These are phyloP conservation scores for Brachyptera putata DNA, from an alignment of 2,888 invertebrate genomes.

Conservation along the genomic window DNA sequence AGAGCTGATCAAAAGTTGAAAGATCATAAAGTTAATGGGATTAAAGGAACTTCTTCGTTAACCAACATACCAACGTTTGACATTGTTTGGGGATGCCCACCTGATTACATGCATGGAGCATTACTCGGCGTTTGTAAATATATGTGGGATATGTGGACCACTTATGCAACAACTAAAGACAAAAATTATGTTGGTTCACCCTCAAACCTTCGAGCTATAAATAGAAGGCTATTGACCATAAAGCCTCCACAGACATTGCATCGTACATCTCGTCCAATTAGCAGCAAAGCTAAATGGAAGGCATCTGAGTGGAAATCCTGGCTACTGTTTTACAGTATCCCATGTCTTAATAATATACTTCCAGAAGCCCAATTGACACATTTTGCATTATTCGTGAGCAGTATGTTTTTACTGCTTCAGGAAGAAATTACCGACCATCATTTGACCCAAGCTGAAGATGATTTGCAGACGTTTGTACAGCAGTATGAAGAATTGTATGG, in stretches of 20 bases:
- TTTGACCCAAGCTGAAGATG: background rate
- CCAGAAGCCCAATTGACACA: slow-evolving; percentile 14
- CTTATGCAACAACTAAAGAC: background rate
- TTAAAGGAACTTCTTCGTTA: background rate
- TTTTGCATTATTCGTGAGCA: background rate
- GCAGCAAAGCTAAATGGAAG: slow-evolving; percentile 19
- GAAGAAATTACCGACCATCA: background rate
- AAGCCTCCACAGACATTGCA: background rate
- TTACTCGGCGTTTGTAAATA: background rate
- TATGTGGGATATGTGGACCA: background rate
- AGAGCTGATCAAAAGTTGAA: background rate
- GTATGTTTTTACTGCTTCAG: background rate
- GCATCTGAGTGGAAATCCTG: slow-evolving; percentile 23
- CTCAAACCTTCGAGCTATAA: background rate
- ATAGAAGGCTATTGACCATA: background rate
- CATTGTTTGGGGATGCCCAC: background rate
- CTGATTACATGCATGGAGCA: background rate
- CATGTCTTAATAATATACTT: slow-evolving; percentile 8
- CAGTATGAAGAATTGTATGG: background rate
- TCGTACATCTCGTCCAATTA: slow-evolving; percentile 16
- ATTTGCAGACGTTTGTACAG: background rate
- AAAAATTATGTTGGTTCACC: background rate
- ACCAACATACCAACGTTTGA: background rate
- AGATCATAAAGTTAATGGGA: background rate
- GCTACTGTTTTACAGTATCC: slow-evolving; percentile 20